Percentiles rank a stretch among this genome's conserved stretches.
Conservation (phyloP, 1,140 invertebrate genomes). For the Pogonognathellus flavescens region DNA sequence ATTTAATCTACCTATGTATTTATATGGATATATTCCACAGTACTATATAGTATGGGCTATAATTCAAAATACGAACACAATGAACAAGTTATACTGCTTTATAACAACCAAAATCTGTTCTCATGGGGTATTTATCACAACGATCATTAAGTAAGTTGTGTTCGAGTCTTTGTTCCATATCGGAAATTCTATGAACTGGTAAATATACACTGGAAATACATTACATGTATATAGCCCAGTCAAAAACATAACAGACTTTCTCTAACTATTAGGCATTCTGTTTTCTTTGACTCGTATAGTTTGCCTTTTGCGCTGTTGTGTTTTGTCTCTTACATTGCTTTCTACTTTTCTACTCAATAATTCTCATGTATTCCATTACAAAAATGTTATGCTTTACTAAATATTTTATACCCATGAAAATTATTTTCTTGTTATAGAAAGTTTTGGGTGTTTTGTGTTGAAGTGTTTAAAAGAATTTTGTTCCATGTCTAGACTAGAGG, state of each 20-base stretch:
- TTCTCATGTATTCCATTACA: too few relatives aligned
- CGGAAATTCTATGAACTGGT: not conserved
- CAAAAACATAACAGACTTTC: not conserved
- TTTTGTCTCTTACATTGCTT: too few relatives aligned
- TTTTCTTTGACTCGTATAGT: not conserved
- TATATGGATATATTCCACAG: not conserved
- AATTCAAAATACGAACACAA: not conserved
- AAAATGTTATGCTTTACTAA: too few relatives aligned
- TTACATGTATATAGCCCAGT: not conserved
- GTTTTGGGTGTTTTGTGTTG: too few relatives aligned
- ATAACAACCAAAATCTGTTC: slow-evolving; percentile 21
- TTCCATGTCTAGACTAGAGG: too few relatives aligned
- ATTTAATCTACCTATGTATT: not conserved
- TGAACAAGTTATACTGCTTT: not conserved
- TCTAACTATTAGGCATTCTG: not conserved
- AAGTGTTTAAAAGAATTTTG: too few relatives aligned
- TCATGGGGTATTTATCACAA: slow-evolving; percentile 34
- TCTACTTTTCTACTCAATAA: too few relatives aligned
- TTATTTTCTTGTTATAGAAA: too few relatives aligned
- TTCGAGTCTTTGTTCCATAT: not conserved
- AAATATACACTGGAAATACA: too few relatives aligned
- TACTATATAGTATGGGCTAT: not conserved
- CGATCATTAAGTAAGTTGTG: slow-evolving; percentile 14
- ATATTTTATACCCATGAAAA: too few relatives aligned
- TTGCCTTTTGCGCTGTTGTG: too few relatives aligned